Evolutionary conservation across 1,140 invertebrate genomes (phyloP), one percentile per base, ranked within the genome.

Genomic region (Drosophila mauritiana): DNA sequence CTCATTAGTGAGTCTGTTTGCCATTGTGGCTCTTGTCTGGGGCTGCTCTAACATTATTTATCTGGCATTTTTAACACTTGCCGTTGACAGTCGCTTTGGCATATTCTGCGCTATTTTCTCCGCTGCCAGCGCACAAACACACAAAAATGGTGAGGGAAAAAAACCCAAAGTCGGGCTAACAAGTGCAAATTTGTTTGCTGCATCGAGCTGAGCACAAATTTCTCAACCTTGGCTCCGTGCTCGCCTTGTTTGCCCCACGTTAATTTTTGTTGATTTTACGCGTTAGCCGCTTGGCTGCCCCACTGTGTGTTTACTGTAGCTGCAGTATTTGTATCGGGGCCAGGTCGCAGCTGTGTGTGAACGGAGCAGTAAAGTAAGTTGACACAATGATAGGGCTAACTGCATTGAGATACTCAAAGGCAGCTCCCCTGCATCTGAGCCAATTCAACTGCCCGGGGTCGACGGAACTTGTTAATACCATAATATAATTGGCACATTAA

Each of bases 21-120:
- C 56, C 46, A 68, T 65, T 61, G 62, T 80, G 72, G 68, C 42
- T 59, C 45, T 67, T 59, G 76, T 68, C 63, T 49, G 34, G 62
- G 34, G 62, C 48, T 76, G 68, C 73, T 82, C 62, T 45, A 69
- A 54, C 79, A 82, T 78, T 85, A 85, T 86, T 85, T 86, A 78
- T 78, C 69, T 81, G 78, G 67, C 74, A 72, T 86, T 81, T 85
- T 78, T 78, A 85, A 86, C 78, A 85, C 74, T 86, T 86, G 74
- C 25, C 80, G 58, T 45, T 70, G 80, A 83, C 80, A 77, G 67
- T 58, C 27, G 62, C 64, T 65, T 78, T 45, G 64, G 31, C 57
- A 65, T 73, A 51, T 63, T 80, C 49, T 73, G 31, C 54, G 64
- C 53, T 61, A 62, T 77, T 68, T 67, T 77, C 51, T 57, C 37